phyloP scores from a whole-genome alignment of 2,797 vertebrate species.

The Enteromius treurensis region DNA sequence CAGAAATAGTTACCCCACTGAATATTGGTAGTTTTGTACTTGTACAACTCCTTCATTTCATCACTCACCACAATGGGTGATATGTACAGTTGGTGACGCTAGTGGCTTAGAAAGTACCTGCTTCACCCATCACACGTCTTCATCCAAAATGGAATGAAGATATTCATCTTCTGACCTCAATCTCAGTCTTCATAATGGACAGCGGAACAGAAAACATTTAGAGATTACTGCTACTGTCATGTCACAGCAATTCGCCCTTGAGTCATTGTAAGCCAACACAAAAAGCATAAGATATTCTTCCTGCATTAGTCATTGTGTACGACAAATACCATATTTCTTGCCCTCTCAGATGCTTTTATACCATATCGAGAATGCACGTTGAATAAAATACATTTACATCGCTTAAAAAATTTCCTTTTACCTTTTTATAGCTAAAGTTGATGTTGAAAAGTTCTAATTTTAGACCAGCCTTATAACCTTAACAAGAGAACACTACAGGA shows the following conservation, averaged over 20 bases:
- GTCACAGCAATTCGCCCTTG: constrained; percentile 15
- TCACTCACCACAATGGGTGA: background rate
- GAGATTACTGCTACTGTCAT: constrained; percentile 1
- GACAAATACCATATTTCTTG: background rate
- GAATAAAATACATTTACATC: background rate
- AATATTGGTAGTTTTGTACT: no score
- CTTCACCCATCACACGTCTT: background rate
- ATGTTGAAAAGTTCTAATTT: constrained; percentile 1
- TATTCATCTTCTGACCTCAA: constrained; percentile 5
- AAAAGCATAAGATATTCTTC: background rate
- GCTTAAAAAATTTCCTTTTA: background rate
- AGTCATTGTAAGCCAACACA: background rate
- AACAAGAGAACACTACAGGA: background rate
- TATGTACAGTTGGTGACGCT: background rate
- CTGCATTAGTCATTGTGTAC: background rate
- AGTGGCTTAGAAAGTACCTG: background rate
- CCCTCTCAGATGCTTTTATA: background rate
- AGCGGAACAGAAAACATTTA: constrained; percentile 14
- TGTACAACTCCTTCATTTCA: no score
- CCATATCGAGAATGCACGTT: background rate
- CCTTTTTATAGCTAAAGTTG: background rate
- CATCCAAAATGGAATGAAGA: background rate
- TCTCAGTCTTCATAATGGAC: background rate
- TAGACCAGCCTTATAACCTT: background rate
- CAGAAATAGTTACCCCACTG: no score